Conservation (phyloP, 2,113 vertebrate genomes). For the Cricetomys ansorgei region DNA sequence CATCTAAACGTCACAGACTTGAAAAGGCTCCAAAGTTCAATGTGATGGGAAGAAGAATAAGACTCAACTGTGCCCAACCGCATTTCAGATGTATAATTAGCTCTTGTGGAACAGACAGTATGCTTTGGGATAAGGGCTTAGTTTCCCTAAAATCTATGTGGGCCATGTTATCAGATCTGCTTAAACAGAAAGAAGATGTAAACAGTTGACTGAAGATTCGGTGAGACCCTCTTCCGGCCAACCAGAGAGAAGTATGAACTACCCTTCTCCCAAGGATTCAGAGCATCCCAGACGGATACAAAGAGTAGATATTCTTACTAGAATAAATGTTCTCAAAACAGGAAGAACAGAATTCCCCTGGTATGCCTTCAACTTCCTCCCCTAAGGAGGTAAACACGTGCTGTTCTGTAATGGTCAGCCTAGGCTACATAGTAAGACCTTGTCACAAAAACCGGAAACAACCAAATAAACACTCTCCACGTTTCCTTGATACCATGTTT, state of each 20-base stretch:
- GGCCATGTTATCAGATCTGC: background rate
- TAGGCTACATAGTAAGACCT: background rate
- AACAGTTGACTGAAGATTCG: conserved; percentile 3
- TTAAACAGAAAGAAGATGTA: conserved; percentile 40
- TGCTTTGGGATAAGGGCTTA: background rate
- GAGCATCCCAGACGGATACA: conserved; percentile 2
- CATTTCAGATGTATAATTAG: background rate
- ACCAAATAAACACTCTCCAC: background rate
- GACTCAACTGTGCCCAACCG: background rate
- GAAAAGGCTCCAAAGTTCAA: background rate
- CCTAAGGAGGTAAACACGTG: background rate
- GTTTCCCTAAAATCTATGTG: conserved; percentile 7
- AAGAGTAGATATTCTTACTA: background rate
- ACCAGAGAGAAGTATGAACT: background rate
- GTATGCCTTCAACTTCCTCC: background rate
- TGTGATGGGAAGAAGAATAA: background rate
- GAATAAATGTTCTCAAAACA: conserved; percentile 4
- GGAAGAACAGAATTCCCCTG: background rate
- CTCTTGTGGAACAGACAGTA: background rate
- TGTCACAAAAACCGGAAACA: background rate
- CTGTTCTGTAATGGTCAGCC: background rate
- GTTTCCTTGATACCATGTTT: background rate
- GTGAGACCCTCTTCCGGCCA: background rate
- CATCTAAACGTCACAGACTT: background rate
- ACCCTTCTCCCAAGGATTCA: background rate